Evolutionary conservation across 1,140 invertebrate genomes (phyloP).

Genomic region (Cataglyphis hispanica): DNA sequence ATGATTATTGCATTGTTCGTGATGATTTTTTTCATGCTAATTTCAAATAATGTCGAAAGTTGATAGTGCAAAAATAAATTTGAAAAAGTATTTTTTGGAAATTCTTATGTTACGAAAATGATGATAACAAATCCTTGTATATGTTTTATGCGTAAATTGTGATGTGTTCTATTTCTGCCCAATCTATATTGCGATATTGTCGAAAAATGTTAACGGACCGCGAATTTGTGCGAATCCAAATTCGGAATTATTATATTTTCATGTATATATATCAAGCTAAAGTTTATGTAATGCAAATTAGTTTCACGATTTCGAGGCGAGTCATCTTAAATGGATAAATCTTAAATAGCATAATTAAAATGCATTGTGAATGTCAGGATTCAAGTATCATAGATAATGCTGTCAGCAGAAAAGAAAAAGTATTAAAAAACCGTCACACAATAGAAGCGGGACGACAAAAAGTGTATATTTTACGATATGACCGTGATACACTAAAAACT

Average conservation of each 20-base stretch:
- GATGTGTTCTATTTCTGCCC: slow-evolving; percentile 26
- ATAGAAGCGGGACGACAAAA: slow-evolving; percentile 43
- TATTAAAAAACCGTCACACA: slow-evolving; percentile 38
- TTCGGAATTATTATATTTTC: slow-evolving; percentile 41
- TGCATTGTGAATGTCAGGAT: slow-evolving; percentile 59
- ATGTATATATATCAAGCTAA: slow-evolving; percentile 25
- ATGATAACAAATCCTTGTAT: not conserved
- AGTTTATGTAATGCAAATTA: slow-evolving; percentile 23
- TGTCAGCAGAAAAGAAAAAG: not conserved
- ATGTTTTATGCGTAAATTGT: slow-evolving; percentile 2
- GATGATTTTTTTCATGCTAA: not conserved
- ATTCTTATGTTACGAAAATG: slow-evolving; percentile 1
- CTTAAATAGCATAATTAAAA: slow-evolving; percentile 55
- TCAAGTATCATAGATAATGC: slow-evolving; percentile 58
- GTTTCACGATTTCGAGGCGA: slow-evolving; percentile 39
- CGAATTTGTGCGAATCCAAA: not conserved
- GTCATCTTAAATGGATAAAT: slow-evolving; percentile 49
- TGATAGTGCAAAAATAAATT: too few relatives aligned
- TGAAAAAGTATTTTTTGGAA: not conserved
- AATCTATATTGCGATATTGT: slow-evolving; percentile 33
- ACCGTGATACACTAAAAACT: slow-evolving; percentile 55
- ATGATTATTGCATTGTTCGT: not conserved
- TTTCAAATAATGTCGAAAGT: not conserved
- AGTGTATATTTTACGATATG: slow-evolving; percentile 77
- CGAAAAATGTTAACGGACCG: slow-evolving; percentile 18